Conservation (phyloP, 64 coral and sea anemone species). For the Anthopleura sola region DNA sequence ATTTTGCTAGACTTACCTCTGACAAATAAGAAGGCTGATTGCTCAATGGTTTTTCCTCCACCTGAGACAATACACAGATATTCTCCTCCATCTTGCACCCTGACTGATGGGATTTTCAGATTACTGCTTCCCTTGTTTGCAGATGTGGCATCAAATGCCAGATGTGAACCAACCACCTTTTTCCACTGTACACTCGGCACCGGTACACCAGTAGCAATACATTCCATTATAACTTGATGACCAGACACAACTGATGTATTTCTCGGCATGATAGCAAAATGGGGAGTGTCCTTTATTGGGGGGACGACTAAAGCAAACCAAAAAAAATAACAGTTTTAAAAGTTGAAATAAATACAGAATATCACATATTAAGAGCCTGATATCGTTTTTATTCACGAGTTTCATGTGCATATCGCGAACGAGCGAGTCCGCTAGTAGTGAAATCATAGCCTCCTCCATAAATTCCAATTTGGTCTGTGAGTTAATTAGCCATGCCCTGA, state of each 20-base stretch:
- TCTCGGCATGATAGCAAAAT: constrained; percentile 21
- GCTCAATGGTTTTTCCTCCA: constrained; percentile 60
- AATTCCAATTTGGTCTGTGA: no score
- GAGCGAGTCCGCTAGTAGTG: no score
- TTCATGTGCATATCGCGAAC: no score
- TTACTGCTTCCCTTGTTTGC: constrained; percentile 55
- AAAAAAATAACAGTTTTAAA: not conserved
- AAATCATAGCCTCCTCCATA: no score
- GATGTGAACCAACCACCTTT: constrained; percentile 36
- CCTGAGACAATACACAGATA: constrained; percentile 63
- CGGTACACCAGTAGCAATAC: constrained; percentile 71
- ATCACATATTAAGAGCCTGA: no score
- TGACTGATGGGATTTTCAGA: constrained; percentile 32
- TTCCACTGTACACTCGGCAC: constrained; percentile 59
- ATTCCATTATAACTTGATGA: constrained; percentile 49
- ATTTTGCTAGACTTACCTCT: constrained; percentile 44
- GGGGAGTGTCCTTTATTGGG: not conserved
- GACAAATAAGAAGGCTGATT: constrained; percentile 64
- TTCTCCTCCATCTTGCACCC: constrained; percentile 57
- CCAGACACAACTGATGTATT: constrained; percentile 59
- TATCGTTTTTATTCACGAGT: no score
- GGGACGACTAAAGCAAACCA: not conserved
- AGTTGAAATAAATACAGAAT: no score
- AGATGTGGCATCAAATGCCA: not conserved
- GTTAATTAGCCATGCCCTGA: no score